phyloP scores from a whole-genome alignment of 2,888 invertebrate genomes.

The Melieria crassipennis region DNA sequence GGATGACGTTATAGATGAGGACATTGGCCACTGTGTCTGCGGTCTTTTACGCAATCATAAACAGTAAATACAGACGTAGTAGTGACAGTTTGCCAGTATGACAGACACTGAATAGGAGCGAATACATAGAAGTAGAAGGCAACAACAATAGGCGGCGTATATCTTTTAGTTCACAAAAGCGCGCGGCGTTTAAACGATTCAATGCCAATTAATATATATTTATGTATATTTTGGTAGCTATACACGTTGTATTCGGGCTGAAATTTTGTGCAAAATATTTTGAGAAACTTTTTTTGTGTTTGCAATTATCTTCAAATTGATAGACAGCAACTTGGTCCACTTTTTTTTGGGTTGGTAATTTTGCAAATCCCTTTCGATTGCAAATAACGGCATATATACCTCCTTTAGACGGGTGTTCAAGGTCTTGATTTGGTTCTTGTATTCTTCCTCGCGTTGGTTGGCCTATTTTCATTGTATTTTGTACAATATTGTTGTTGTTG shows the following conservation, averaged over 20 bases:
- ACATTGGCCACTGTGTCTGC: constrained; percentile 17
- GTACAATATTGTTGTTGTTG: constrained; percentile 38
- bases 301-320: constrained; percentile 27
- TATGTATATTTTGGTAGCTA: too few relatives aligned
- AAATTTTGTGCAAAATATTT: not conserved
- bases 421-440: constrained; percentile 99
- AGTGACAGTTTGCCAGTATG: too few relatives aligned
- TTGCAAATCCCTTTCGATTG: not conserved
- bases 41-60: constrained; percentile 34
- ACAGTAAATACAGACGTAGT: too few relatives aligned
- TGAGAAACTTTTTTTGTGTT: constrained; percentile 31
- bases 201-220: too few relatives aligned
- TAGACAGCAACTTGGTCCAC: constrained; percentile 12
- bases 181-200: too few relatives aligned
- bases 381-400: constrained; percentile 69
- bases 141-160: too few relatives aligned
- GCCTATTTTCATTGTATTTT: constrained; percentile 72
- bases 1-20: too few relatives aligned
- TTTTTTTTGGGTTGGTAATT: constrained; percentile 18
- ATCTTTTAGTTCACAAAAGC: too few relatives aligned
- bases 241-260: too few relatives aligned
- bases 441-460: constrained; percentile 99
- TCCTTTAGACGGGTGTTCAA: constrained; percentile 99
- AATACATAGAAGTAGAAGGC: too few relatives aligned
- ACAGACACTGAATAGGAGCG: too few relatives aligned